Evolutionary conservation across 37 sponge, comb jelly and placozoan genomes (phyloP).

Genomic region (Tethya wilhelma): DNA sequence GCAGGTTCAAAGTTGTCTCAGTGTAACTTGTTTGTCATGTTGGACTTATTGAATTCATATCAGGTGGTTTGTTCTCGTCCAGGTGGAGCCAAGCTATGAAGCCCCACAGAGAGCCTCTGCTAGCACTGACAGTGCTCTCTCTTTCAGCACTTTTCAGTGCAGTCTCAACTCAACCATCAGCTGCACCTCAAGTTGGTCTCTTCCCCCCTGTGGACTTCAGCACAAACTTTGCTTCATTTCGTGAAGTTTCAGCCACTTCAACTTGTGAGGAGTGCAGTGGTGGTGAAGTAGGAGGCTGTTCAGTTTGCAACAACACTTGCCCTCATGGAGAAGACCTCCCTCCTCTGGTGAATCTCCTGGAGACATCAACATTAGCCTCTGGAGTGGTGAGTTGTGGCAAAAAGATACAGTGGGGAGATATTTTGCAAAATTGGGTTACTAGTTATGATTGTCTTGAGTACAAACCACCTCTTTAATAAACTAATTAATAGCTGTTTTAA

Average conservation of each 20-base stretch:
- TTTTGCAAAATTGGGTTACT: neutral
- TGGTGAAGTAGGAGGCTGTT: too few relatives aligned
- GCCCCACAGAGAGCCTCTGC: too few relatives aligned
- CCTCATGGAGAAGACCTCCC: constrained; percentile 41
- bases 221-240: neutral
- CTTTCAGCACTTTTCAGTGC: neutral
- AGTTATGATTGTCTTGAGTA: neutral
- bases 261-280: neutral
- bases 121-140: neutral
- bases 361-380: neutral
- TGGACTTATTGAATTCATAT: neutral
- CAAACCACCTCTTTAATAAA: neutral
- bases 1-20: too few relatives aligned
- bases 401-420: constrained; percentile 5
- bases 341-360: constrained; percentile 29
- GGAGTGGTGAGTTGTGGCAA: constrained; percentile 39
- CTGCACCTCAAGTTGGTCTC: neutral
- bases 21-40: neutral
- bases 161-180: neutral
- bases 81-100: too few relatives aligned
- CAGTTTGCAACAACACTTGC: constrained; percentile 78
- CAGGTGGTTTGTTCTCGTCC: neutral
- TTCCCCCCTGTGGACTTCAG: constrained; percentile 2
- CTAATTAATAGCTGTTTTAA: neutral
- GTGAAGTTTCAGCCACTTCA: neutral